These are phyloP conservation scores for Scaptodrosophila latifasciaeformis DNA, from an alignment of 2,888 invertebrate species.

Conservation along the genomic window DNA sequence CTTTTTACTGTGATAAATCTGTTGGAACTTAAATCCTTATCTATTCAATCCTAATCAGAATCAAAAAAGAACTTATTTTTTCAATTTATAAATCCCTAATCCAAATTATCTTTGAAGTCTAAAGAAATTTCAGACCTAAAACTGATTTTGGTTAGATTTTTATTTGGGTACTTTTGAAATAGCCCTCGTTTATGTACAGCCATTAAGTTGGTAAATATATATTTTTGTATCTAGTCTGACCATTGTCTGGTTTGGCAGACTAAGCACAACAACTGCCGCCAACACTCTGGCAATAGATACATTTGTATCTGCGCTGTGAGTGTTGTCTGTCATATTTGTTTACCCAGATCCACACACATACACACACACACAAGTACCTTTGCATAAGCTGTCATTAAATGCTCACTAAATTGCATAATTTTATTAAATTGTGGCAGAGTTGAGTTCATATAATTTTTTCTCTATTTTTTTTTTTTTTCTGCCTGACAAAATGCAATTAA, in stretches of 20 bases:
- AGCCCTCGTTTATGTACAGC: background rate
- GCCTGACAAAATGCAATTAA: constrained; percentile 16
- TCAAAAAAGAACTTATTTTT: no score
- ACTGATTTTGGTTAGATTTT: constrained; percentile 31
- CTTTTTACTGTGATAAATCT: no score
- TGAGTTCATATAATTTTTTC: no score
- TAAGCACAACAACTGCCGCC: constrained; percentile 55
- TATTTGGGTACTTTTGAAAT: background rate
- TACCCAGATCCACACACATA: constrained; percentile 22
- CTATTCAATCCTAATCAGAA: no score
- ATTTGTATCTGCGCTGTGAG: constrained; percentile 20
- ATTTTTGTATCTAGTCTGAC: constrained; percentile 20
- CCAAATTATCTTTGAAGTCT: no score
- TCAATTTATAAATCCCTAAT: no score
- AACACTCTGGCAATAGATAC: constrained; percentile 16
- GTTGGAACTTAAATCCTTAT: no score
- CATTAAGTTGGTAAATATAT: background rate
- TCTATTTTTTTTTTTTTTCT: background rate
- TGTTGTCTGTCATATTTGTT: constrained; percentile 30
- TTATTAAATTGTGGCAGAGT: constrained; percentile 13
- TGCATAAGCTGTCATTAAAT: constrained; percentile 32
- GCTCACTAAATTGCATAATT: constrained; percentile 33
- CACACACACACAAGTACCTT: constrained; percentile 1
- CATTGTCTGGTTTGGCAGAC: constrained; percentile 45
- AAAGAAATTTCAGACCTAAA: no score